These are phyloP conservation scores for Drosophila yooni DNA, from an alignment of 2,888 invertebrate genomes.

Conservation along the genomic window DNA sequence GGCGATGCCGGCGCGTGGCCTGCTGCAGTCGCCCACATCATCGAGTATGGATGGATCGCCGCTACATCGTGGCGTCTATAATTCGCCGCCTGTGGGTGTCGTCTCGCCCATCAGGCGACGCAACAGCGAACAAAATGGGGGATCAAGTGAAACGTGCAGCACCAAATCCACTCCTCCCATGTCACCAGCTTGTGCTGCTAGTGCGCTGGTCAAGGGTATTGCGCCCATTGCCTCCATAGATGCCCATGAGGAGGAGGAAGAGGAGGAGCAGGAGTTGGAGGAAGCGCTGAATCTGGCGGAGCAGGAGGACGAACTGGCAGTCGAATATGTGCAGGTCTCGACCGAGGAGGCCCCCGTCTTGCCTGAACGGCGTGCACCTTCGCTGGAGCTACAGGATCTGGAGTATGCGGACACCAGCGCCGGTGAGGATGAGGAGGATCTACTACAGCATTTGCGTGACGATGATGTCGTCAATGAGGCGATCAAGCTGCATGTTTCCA, in stretches of 20 bases:
- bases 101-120: slow-evolving; percentile 80
- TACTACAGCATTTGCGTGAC: slow-evolving; percentile 85
- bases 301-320: slow-evolving; percentile 53
- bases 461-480: slow-evolving; percentile 62
- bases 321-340: slow-evolving; percentile 56
- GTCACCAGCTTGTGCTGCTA: slow-evolving; percentile 64
- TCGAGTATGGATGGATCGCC: slow-evolving; percentile 67
- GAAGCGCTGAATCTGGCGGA: slow-evolving; percentile 39
- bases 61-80: slow-evolving; percentile 63
- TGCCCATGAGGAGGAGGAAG: slow-evolving; percentile 78
- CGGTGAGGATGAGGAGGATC: slow-evolving; percentile 85
- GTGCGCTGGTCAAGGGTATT: slow-evolving; percentile 74
- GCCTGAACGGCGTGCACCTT: slow-evolving; percentile 72
- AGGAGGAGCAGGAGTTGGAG: slow-evolving; percentile 43
- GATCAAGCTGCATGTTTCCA: slow-evolving; percentile 49
- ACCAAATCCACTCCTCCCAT: slow-evolving; percentile 78
- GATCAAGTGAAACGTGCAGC: slow-evolving; percentile 53
- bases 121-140: slow-evolving; percentile 70
- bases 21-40: slow-evolving; percentile 64
- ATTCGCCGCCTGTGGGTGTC: slow-evolving; percentile 81
- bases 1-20: slow-evolving; percentile 35
- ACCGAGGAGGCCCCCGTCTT: slow-evolving; percentile 55
- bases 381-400: slow-evolving; percentile 86
- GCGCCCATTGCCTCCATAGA: slow-evolving; percentile 83
- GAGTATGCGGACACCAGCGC: slow-evolving; percentile 87